Conservation (phyloP, 1,140 invertebrate genomes). For the Brachionus sp. region DNA sequence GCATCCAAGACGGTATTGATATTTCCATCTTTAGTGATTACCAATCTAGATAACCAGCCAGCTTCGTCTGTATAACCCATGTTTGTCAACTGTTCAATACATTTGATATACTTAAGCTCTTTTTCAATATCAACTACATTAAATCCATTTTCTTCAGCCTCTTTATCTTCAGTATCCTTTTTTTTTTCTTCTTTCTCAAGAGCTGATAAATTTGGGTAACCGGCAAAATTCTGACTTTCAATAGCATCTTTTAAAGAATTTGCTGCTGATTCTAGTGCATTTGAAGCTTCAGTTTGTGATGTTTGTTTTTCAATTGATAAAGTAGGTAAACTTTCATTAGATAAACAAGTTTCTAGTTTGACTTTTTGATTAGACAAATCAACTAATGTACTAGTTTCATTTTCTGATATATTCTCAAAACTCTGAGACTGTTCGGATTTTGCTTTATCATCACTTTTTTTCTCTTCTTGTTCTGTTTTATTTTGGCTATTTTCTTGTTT, state of each 20-base stretch:
- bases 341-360: neutral
- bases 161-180: neutral
- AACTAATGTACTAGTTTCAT: neutral
- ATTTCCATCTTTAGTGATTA: constrained; percentile 31
- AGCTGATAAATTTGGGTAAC: neutral
- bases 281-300: neutral
- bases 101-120: constrained; percentile 7
- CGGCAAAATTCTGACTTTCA: neutral
- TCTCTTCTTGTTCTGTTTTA: neutral
- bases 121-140: constrained; percentile 40
- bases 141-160: neutral
- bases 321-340: neutral
- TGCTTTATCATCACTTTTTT: neutral
- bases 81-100: constrained; percentile 5
- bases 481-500: neutral
- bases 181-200: neutral
- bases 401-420: neutral
- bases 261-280: neutral
- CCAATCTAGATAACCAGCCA: constrained; percentile 25
- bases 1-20: constrained; percentile 24
- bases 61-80: constrained; percentile 33
- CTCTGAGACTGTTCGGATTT: neutral
- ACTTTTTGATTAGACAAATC: constrained; percentile 8
- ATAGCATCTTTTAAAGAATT: constrained; percentile 9
- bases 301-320: neutral